phyloP scores from a whole-genome alignment of 1,140 invertebrate species.

The Triops cancriformis region DNA sequence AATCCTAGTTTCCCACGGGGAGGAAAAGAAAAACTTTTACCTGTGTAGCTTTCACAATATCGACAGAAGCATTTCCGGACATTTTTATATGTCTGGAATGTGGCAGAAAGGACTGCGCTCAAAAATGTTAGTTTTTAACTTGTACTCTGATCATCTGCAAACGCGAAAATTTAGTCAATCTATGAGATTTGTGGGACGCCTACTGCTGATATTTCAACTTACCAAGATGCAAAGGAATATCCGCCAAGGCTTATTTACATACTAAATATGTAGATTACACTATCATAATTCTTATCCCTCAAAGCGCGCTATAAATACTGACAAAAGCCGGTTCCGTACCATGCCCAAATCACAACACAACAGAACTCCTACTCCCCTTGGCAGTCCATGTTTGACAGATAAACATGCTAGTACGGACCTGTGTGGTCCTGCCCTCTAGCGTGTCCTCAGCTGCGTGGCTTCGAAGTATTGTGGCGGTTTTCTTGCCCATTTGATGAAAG shows the following conservation, averaged over 20 bases:
- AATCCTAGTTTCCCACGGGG: not conserved
- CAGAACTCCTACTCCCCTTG: no score
- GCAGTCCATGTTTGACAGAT: no score
- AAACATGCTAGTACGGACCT: no score
- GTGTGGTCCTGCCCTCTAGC: no score
- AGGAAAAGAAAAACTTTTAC: conserved; percentile 38
- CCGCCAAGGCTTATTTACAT: not conserved
- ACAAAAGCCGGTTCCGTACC: not conserved
- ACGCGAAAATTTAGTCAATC: not conserved
- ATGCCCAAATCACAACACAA: not conserved
- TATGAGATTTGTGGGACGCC: not conserved
- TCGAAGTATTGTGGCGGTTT: no score
- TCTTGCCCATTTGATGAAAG: no score
- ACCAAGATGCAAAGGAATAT: conserved; percentile 5
- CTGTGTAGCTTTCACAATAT: conserved; percentile 90
- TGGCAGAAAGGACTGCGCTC: not conserved
- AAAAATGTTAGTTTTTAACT: not conserved
- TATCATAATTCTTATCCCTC: not conserved
- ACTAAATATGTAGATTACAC: not conserved
- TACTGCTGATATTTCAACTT: not conserved
- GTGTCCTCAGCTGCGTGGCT: no score
- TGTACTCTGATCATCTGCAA: not conserved
- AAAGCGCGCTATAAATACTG: not conserved
- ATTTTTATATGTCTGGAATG: not conserved
- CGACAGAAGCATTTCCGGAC: conserved; percentile 42